Evolutionary conservation across 2,888 invertebrate genomes (phyloP).

Genomic region (Labia minor): DNA sequence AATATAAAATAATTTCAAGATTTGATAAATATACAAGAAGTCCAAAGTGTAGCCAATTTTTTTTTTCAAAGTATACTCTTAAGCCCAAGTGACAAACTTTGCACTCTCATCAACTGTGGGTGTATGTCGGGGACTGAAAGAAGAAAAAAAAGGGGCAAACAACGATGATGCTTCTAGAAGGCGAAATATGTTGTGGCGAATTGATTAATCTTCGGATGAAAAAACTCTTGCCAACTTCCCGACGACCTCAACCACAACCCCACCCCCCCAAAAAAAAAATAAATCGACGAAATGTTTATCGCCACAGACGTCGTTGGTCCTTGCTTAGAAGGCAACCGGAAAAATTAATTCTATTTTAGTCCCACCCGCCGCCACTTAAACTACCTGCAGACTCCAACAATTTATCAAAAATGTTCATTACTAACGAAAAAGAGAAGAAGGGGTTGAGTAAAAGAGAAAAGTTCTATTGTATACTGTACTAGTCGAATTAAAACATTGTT

Average conservation of each 20-base stretch:
- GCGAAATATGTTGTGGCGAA: constrained; percentile 4
- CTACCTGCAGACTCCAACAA: not conserved
- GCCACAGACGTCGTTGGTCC: not conserved
- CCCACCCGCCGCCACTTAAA: not conserved
- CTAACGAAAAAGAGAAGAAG: not conserved
- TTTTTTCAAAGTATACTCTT: no score
- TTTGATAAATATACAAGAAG: no score
- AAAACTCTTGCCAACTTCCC: constrained; percentile 4
- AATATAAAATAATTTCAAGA: no score
- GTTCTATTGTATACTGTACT: not conserved
- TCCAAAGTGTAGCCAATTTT: no score
- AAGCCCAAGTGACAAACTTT: no score
- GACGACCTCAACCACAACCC: constrained; percentile 1
- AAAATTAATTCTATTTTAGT: not conserved
- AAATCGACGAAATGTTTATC: constrained; percentile 2
- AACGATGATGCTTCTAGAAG: not conserved
- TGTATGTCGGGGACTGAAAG: no score
- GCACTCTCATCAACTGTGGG: no score
- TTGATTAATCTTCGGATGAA: constrained; percentile 1
- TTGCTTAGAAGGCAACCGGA: not conserved
- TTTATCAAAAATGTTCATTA: not conserved
- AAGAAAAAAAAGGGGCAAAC: not conserved
- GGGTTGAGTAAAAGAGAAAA: not conserved
- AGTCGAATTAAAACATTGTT: not conserved
- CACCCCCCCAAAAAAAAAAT: not conserved